Evolutionary conservation across 2,113 vertebrate species (phyloP).

Genomic region (Chloebia gouldiae): DNA sequence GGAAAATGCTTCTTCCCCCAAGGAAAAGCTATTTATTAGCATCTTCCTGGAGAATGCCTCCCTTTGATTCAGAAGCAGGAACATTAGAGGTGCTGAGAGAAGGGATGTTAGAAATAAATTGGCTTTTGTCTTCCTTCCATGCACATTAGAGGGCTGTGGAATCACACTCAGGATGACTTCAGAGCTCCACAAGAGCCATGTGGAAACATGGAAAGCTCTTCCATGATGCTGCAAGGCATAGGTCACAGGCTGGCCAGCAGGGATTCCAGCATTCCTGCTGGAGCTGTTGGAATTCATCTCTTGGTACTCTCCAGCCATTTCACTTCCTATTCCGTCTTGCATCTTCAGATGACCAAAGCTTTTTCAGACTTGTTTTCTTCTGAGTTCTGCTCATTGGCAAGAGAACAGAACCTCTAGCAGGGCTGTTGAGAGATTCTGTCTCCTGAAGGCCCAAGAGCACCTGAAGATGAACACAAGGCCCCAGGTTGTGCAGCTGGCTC

Average conservation of each 20-base stretch:
- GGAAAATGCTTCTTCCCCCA: conserved; percentile 50
- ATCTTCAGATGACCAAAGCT: background rate
- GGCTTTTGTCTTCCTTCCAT: conserved; percentile 5
- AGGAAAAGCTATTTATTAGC: conserved; percentile 62
- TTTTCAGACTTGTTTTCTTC: background rate
- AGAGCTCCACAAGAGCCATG: background rate
- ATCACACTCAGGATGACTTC: background rate
- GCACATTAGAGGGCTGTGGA: background rate
- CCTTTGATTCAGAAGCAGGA: conserved; percentile 34
- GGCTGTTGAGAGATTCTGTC: background rate
- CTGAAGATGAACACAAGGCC: background rate
- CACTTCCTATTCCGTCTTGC: background rate
- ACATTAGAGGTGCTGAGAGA: background rate
- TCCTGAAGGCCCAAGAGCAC: background rate
- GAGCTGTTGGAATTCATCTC: background rate
- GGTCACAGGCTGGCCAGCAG: background rate
- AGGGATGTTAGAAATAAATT: conserved; percentile 10
- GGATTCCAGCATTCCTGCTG: background rate
- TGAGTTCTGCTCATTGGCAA: background rate
- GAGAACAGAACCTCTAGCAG: background rate
- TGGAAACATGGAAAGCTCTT: background rate
- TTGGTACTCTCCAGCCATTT: background rate
- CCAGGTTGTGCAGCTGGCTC: background rate
- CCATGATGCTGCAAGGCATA: background rate
- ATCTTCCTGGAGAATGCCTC: background rate